These are phyloP conservation scores for Drosophila nasuta DNA, from an alignment of 1,140 invertebrate genomes.

Conservation along the genomic window DNA sequence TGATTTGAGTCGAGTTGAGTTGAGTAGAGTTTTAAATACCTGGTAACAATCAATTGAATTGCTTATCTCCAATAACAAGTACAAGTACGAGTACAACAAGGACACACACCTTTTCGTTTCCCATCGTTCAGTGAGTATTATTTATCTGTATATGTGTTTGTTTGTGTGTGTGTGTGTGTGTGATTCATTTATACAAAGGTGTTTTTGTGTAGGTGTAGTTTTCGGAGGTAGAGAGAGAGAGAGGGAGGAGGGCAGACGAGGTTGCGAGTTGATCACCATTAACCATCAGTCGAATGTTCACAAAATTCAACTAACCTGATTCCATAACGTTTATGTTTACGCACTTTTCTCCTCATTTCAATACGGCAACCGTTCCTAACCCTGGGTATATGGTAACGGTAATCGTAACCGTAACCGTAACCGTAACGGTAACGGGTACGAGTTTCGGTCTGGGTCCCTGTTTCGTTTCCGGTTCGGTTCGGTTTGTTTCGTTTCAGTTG, in stretches of 20 bases:
- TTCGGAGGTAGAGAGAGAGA: neutral
- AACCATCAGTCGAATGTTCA: conserved; percentile 30
- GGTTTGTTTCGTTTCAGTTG: neutral
- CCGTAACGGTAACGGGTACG: neutral
- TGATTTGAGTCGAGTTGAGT: conserved; percentile 18
- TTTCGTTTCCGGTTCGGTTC: neutral
- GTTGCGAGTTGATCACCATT: conserved; percentile 17
- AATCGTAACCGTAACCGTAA: too few species aligned
- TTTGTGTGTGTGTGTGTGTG: conserved; percentile 9
- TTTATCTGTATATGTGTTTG: neutral
- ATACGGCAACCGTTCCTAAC: conserved; percentile 8
- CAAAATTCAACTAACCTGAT: conserved; percentile 43
- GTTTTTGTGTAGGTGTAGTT: conserved; percentile 1
- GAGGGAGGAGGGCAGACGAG: neutral
- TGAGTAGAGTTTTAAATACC: conserved; percentile 49
- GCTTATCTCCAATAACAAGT: conserved; percentile 47
- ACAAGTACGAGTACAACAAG: conserved; percentile 36
- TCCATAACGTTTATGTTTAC: conserved; percentile 16
- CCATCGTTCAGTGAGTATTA: conserved; percentile 36
- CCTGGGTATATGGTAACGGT: neutral
- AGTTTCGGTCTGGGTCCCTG: neutral
- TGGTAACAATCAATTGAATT: conserved; percentile 49
- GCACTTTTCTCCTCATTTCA: conserved; percentile 22
- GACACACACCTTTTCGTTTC: conserved; percentile 41
- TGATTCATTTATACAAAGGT: conserved; percentile 3